Evolutionary conservation across 2,797 vertebrate species (phyloP).

Genomic region (Helicolenus hilgendorfi): DNA sequence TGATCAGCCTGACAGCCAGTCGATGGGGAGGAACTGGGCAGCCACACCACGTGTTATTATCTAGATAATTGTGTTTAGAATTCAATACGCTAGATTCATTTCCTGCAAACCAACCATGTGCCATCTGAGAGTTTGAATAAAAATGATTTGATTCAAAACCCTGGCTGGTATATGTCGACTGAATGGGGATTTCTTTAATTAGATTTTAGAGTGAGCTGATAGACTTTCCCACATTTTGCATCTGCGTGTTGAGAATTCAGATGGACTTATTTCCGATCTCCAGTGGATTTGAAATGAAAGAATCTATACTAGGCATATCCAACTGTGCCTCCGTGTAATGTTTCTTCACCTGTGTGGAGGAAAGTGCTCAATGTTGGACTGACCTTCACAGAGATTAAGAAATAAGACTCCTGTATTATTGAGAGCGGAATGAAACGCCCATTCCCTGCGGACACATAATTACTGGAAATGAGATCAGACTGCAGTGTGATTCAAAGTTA

Average conservation of each 20-base stretch:
- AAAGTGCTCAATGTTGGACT: not conserved
- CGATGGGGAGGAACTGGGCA: not conserved
- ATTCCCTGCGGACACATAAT: conserved; percentile 47
- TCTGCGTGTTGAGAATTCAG: conserved; percentile 32
- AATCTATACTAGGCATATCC: not conserved
- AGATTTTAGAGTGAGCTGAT: conserved; percentile 33
- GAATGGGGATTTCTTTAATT: conserved; percentile 52
- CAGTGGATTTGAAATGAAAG: conserved; percentile 19
- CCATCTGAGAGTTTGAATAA: conserved; percentile 34
- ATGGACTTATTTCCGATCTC: conserved; percentile 10
- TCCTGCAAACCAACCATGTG: conserved; percentile 29
- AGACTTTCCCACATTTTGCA: conserved; percentile 35
- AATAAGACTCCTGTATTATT: conserved; percentile 20
- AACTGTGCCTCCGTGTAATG: conserved; percentile 3
- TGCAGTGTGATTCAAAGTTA: not conserved
- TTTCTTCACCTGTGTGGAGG: conserved; percentile 24
- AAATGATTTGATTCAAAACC: conserved; percentile 55
- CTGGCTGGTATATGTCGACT: not conserved
- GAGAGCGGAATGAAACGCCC: conserved; percentile 19
- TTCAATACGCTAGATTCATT: conserved; percentile 51
- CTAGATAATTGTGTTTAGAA: conserved; percentile 52
- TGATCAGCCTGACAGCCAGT: not conserved
- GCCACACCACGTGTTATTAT: conserved; percentile 7
- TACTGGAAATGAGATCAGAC: conserved; percentile 29
- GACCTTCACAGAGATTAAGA: conserved; percentile 49